phyloP scores from a whole-genome alignment of 2,888 invertebrate species.

The Ectobius pallidus region DNA sequence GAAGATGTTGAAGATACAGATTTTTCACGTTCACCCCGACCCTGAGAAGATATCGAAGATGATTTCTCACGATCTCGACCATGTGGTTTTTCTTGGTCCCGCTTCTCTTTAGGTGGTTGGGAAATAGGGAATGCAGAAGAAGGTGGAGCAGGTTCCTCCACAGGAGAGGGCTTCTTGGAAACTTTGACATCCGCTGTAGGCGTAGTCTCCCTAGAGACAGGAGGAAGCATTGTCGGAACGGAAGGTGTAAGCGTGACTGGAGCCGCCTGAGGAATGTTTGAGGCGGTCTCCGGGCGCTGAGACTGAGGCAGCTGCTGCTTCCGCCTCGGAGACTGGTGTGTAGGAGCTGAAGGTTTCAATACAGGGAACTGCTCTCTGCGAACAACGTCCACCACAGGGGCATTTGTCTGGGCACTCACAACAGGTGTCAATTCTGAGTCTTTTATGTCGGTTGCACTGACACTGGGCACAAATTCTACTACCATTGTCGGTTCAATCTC shows the following conservation, averaged over 20 bases:
- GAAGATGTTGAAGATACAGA: not conserved
- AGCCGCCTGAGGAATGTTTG: not conserved
- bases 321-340: conserved; percentile 20
- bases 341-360: conserved; percentile 18
- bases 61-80: conserved; percentile 27
- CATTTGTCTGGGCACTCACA: conserved; percentile 37
- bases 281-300: not conserved
- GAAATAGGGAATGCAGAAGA: conserved; percentile 2
- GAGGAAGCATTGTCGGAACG: not conserved
- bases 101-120: conserved; percentile 22
- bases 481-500: not conserved
- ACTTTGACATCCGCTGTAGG: not conserved
- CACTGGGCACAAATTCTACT: conserved; percentile 19
- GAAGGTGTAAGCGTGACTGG: not conserved
- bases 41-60: conserved; percentile 7
- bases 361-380: conserved; percentile 30
- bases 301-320: conserved; percentile 4
- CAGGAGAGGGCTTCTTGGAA: not conserved
- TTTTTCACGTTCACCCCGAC: conserved; percentile 23
- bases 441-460: conserved; percentile 11
- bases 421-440: conserved; percentile 33
- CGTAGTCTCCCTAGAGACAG: not conserved
- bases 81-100: conserved; percentile 16
- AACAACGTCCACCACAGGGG: conserved; percentile 32
- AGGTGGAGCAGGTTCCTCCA: conserved; percentile 3